Evolutionary conservation across 2,797 vertebrate species (phyloP), one percentile per base, ranked within the genome.

Genomic region (Dryobates pubescens): DNA sequence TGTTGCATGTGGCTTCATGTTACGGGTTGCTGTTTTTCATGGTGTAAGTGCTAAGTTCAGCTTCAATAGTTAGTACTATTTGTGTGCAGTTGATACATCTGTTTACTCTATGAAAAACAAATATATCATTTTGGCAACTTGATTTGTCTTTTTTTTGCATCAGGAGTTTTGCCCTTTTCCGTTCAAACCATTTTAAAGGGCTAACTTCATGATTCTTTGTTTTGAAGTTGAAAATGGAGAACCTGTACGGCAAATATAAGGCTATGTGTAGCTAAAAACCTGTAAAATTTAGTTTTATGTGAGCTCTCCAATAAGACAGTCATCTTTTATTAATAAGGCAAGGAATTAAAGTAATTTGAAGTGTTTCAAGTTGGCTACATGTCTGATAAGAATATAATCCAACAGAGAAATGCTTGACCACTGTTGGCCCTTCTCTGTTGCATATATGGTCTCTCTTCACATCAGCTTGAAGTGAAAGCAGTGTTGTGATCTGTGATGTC

Each of bases 391-490:
- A 45, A 15, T 51, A 54, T n/a, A 69, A 56, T 72, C 23, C 16
- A 59, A 13, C 3, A 69, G 36, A 56, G 24, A 74, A 77, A 15
- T 4, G 10, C 17, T 79, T 80, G 34, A 41, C 24, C 0, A 4
- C 10, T 77, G 85, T 26, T 45, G 18, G 13, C 3, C 4, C 20
- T 3, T 30, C 3, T 27, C 19, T 58, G 5, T 64, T 78, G 13
- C 2, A 4, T 0, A 0, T 1, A 2, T 47, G 18, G 20, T 82
- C 7, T 76, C 22, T 72, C 12, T 69, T 74, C 30, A 24, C 4
- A 7, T 71, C 22, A 51, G 3, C 27, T 82, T 26, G 8, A 18
- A 64, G 17, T 43, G 20, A 41, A 79, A 72, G 29, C 17, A 47
- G 10, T 17, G 7, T 6, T 71, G 26, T 56, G 65, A 73, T 65